Conservation (phyloP, 2,888 invertebrate species). For the Frankliniella fusca region DNA sequence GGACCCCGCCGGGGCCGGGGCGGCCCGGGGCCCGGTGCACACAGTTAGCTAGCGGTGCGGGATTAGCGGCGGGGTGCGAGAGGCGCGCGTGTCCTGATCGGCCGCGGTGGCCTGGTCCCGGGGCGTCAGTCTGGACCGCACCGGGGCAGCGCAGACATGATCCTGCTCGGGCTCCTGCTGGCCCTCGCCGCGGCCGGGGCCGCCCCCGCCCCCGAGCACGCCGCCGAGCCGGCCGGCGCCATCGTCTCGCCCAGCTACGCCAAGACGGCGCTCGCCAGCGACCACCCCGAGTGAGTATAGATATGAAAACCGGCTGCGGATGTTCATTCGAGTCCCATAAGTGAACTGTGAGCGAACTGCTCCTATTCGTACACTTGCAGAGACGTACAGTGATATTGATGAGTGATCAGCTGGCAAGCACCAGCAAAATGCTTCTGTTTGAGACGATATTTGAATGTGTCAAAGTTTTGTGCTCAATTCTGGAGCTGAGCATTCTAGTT, state of each 20-base stretch:
- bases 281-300: conserved; percentile 7
- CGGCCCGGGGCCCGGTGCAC: not conserved
- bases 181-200: not conserved
- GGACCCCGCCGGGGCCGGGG: not conserved
- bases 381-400: too few species aligned
- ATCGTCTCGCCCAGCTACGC: conserved; percentile 18
- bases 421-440: too few species aligned
- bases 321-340: too few species aligned
- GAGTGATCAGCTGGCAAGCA: too few species aligned
- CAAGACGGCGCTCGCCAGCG: not conserved
- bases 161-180: not conserved
- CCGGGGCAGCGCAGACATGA: conserved; percentile 1
- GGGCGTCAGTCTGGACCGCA: not conserved
- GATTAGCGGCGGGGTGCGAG: not conserved
- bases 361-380: too few species aligned
- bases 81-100: not conserved
- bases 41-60: conserved; percentile 7
- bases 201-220: not conserved
- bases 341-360: too few species aligned
- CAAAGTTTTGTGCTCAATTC: too few species aligned
- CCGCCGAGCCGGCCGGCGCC: not conserved
- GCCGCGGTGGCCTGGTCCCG: not conserved
- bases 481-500: too few species aligned
- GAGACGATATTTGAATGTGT: too few species aligned
- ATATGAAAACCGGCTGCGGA: too few species aligned